A percentile compares a stretch with the other conserved stretches of the same genome.
These are phyloP conservation scores for Todus mexicanus DNA, from an alignment of 2,797 vertebrate genomes.

Conservation along the genomic window DNA sequence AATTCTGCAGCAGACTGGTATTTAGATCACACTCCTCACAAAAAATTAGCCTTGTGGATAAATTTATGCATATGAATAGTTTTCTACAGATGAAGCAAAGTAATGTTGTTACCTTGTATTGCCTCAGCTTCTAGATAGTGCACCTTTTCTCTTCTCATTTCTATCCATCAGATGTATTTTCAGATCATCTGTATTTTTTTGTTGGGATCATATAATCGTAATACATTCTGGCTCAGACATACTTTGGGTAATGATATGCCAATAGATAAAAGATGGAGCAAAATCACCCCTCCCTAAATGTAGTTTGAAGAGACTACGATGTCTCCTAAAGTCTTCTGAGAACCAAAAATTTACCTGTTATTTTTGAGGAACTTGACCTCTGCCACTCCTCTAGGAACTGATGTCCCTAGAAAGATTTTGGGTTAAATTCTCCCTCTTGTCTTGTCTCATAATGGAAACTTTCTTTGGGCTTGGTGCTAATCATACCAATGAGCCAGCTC, in stretches of 20 bases:
- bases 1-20: background rate
- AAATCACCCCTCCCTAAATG: background rate
- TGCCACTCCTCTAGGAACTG: background rate
- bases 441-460: conserved; percentile 52
- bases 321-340: background rate
- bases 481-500: conserved; percentile 56
- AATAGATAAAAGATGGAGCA: background rate
- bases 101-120: background rate
- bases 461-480: conserved; percentile 61
- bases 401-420: conserved; percentile 1
- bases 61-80: background rate
- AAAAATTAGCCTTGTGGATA: background rate
- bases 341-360: background rate
- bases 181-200: background rate
- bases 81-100: background rate
- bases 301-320: background rate
- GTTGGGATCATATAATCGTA: background rate
- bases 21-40: background rate
- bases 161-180: background rate
- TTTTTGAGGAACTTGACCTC: background rate
- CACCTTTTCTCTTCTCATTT: background rate
- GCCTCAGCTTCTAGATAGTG: background rate
- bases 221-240: background rate
- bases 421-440: conserved; percentile 36
- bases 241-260: background rate